Conservation (phyloP, 2,797 vertebrate genomes). For the Cossypha caffra region DNA sequence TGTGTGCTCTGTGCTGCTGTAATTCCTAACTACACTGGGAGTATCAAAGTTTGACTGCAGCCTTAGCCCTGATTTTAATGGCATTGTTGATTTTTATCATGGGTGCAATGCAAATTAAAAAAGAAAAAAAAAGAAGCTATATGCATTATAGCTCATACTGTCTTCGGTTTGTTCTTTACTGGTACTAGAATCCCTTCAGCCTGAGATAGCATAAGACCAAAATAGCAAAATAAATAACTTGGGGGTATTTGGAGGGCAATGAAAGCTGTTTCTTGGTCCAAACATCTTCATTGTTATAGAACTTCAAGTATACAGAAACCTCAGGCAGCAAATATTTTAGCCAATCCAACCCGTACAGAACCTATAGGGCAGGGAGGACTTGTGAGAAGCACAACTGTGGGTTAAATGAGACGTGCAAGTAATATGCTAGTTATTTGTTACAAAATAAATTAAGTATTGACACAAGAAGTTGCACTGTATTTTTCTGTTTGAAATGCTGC, state of each 20-base stretch:
- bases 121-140: neutral
- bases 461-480: conserved; percentile 64
- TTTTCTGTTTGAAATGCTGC: conserved; percentile 71
- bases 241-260: conserved; percentile 7
- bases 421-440: conserved; percentile 67
- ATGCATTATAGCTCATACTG: neutral
- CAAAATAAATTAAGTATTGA: conserved; percentile 72
- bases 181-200: neutral
- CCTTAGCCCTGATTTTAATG: neutral
- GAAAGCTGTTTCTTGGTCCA: conserved; percentile 37
- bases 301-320: neutral
- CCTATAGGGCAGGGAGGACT: neutral
- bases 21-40: neutral
- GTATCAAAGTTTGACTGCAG: neutral
- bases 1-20: neutral
- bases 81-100: neutral
- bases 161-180: neutral
- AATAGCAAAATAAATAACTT: conserved; percentile 65
- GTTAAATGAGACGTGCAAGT: neutral
- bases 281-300: neutral
- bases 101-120: neutral
- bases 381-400: neutral
- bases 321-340: conserved; percentile 42
- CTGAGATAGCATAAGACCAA: conserved; percentile 53
- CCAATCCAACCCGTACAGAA: neutral